These are phyloP conservation scores for Danio albolineatus DNA, from an alignment of 2,797 vertebrate genomes.

Conservation along the genomic window DNA sequence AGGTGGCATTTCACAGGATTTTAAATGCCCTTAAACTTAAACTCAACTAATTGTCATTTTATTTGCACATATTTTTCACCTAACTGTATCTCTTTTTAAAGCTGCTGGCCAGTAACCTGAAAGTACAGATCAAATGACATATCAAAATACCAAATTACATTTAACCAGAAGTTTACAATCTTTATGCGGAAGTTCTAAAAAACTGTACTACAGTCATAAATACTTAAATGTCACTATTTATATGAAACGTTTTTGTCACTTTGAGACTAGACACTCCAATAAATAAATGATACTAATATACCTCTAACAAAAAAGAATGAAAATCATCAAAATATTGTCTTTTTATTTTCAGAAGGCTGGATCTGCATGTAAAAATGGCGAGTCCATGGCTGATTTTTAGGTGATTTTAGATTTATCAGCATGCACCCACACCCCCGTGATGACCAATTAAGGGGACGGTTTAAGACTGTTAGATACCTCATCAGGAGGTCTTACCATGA, in stretches of 20 bases:
- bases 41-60: too few species aligned
- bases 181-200: too few species aligned
- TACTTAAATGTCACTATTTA: neutral
- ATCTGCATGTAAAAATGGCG: conserved; percentile 2
- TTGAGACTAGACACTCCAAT: neutral
- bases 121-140: too few species aligned
- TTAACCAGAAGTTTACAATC: too few species aligned
- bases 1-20: too few species aligned
- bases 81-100: too few species aligned
- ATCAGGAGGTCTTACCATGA: conserved; percentile 87
- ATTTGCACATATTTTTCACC: too few species aligned
- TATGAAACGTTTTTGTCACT: neutral
- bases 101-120: too few species aligned
- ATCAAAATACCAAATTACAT: too few species aligned
- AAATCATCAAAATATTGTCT: neutral
- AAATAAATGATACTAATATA: too few species aligned
- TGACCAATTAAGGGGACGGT: conserved; percentile 24
- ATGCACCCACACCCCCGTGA: conserved; percentile 29
- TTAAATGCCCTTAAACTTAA: too few species aligned
- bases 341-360: neutral
- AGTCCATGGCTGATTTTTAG: neutral
- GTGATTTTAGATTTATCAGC: neutral
- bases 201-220: neutral
- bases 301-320: too few species aligned
- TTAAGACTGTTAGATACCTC: conserved; percentile 51